Conservation (phyloP, 2,888 invertebrate species). For the Torymus texanus region DNA sequence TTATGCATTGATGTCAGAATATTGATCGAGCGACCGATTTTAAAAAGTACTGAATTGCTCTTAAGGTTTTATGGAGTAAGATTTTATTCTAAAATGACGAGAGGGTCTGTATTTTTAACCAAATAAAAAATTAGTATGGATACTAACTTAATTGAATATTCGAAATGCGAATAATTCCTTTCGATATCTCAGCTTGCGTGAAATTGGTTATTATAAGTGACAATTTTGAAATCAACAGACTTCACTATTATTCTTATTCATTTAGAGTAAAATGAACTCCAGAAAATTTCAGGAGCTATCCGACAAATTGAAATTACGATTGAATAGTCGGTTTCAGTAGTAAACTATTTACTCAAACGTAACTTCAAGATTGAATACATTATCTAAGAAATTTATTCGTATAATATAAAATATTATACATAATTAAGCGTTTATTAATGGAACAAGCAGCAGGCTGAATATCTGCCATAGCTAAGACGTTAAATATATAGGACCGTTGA, state of each 20-base stretch:
- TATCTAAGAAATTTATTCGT: slow-evolving; percentile 10
- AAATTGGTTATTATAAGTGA: slow-evolving; percentile 4
- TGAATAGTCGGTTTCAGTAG: neutral
- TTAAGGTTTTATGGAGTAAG: neutral
- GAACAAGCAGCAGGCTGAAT: slow-evolving; percentile 45
- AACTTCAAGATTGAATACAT: slow-evolving; percentile 3
- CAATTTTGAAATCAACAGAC: neutral
- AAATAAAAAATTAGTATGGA: too few relatives aligned
- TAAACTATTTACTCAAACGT: slow-evolving; percentile 16
- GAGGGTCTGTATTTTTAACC: neutral
- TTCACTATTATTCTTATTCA: neutral
- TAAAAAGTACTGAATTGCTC: slow-evolving; percentile 22
- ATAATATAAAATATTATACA: slow-evolving; percentile 34
- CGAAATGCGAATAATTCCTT: slow-evolving; percentile 10
- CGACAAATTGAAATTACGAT: neutral
- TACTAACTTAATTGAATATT: neutral
- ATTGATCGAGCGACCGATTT: slow-evolving; percentile 16
- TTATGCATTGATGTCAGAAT: slow-evolving; percentile 37
- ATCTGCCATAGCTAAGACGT: slow-evolving; percentile 52
- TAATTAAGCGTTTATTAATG: slow-evolving; percentile 16
- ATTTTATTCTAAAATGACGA: neutral
- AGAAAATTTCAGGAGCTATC: neutral
- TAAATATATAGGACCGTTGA: slow-evolving; percentile 53
- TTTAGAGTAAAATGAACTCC: neutral
- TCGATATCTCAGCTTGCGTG: slow-evolving; percentile 29